Conservation (phyloP, 2,888 invertebrate genomes). For the Cryptus viduatorius region DNA sequence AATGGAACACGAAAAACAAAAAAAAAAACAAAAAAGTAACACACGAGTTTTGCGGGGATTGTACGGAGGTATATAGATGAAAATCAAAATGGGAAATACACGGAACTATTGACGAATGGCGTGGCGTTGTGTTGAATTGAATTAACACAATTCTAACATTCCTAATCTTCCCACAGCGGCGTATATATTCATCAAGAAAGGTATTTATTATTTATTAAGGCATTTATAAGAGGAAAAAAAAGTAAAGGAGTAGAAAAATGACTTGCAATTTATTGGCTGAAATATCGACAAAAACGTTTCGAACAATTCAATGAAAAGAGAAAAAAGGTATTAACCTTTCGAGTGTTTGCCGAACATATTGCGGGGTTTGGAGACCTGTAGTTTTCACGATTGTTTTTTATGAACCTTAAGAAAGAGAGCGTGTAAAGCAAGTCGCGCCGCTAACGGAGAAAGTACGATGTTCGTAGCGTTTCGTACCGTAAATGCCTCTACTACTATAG, state of each 20-base stretch:
- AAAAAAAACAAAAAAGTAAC: background rate
- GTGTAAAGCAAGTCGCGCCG: slow-evolving; percentile 46
- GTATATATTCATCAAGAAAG: background rate
- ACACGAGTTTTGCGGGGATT: background rate
- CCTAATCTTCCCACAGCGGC: background rate
- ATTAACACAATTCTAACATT: background rate
- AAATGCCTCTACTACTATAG: slow-evolving; percentile 57
- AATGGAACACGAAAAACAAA: background rate
- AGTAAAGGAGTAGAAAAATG: too few species aligned
- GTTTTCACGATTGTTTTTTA: too few species aligned
- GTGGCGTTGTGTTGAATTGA: background rate
- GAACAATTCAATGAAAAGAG: background rate
- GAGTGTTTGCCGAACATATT: background rate
- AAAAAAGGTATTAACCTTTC: background rate
- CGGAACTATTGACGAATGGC: slow-evolving; percentile 10
- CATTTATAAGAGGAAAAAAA: background rate
- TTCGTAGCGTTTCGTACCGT: slow-evolving; percentile 50
- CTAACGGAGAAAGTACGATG: slow-evolving; percentile 55
- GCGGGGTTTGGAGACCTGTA: background rate
- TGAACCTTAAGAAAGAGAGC: background rate
- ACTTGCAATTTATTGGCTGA: background rate
- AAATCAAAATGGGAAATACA: slow-evolving; percentile 30
- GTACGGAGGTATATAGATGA: slow-evolving; percentile 1
- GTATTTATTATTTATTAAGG: background rate
- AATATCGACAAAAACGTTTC: background rate